Evolutionary conservation across 2,113 vertebrate genomes (phyloP).

Genomic region (Trogon surrucura): DNA sequence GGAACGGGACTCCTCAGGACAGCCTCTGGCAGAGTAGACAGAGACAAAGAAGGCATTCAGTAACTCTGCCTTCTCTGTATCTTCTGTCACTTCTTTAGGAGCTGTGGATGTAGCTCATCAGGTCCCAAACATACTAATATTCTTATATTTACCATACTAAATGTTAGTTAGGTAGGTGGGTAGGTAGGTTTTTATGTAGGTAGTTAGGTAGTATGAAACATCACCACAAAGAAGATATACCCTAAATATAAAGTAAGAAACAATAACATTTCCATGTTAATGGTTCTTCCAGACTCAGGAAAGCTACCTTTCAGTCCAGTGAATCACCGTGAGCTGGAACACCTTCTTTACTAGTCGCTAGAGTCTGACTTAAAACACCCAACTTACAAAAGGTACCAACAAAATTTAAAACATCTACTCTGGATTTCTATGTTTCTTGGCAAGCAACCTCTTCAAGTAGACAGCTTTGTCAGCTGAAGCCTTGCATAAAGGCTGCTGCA

Average conservation of each 20-base stretch:
- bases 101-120: too few relatives aligned
- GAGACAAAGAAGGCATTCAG: too few relatives aligned
- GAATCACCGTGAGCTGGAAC: not conserved
- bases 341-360: not conserved
- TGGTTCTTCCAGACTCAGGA: not conserved
- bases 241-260: not conserved
- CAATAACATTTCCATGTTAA: not conserved
- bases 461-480: accelerated
- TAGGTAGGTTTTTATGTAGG: too few relatives aligned
- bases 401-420: not conserved
- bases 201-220: not conserved
- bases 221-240: not conserved
- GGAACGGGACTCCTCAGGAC: too few relatives aligned
- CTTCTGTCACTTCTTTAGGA: too few relatives aligned
- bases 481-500: not conserved
- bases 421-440: not conserved
- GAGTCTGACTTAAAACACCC: not conserved
- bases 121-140: not conserved
- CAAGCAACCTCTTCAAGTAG: accelerated
- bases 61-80: too few relatives aligned
- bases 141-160: not conserved
- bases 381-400: not conserved
- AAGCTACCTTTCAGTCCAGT: not conserved
- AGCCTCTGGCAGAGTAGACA: too few relatives aligned
- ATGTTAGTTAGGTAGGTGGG: not conserved